Base-by-base conservation (phyloP, 2,888 invertebrate genomes). In the Harpagoxenus sublaevis region DNA sequence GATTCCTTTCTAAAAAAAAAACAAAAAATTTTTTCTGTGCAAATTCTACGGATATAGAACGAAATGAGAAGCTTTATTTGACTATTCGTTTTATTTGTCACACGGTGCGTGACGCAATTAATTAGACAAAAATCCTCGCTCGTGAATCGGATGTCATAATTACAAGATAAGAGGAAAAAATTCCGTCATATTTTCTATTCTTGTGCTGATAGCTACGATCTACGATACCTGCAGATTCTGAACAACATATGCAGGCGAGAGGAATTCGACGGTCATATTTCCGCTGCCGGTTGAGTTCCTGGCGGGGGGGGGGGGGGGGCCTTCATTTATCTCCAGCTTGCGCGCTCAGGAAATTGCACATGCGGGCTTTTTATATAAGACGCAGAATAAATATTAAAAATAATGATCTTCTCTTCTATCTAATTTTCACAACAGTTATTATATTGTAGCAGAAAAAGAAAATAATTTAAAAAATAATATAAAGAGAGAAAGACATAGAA, bases 241-340 rank as follows among this genome's bases (percentile, higher is more conserved):
- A 98, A 97, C 95, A 97, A 98, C 82, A 98, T 99, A 95, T 98
- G 99, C 0, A n/a, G 98, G 98, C 0, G 99, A 99, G 95, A 99
- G 98, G 95, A 99, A 99, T 95, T 99, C 98, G 0, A 99, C 99
- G 0, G 99, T 99, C 91, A 97, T 99, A 84, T 99, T 99, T 94
- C 99, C 99, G 0, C 95, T 99, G 90, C 99, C 99, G 0, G 97
- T 99, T 95, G 99, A 99, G 93, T 95, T 98, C 73, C 93, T 97
- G 39, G n/a, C n/a, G n/a, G n/a, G n/a, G n/a, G n/a, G n/a, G n/a
- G n/a, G n/a, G n/a, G n/a, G n/a, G n/a, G 93, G 94, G 68, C 95
- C 95, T 74, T 97, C 97, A 93, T 92, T 97, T 23, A 18, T 60
- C 12, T 8, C 48, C 10, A 55, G n/a, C 51, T 48, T 55, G 31